These are phyloP conservation scores for Parnassius orleans DNA, from an alignment of 2,888 invertebrate species.

Conservation along the genomic window DNA sequence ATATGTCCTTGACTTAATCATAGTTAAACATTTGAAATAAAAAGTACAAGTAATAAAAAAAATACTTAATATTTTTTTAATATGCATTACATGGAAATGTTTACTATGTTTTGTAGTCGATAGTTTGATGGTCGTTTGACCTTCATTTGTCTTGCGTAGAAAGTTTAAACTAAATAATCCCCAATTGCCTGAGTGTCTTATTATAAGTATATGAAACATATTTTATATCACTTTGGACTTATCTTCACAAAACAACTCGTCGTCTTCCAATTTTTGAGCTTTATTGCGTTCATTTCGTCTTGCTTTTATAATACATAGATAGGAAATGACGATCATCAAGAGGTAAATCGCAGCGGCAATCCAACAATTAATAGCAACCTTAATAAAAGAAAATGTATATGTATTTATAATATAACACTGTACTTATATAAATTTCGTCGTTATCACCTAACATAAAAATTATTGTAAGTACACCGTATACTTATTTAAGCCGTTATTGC, in stretches of 20 bases:
- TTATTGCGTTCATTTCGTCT: conserved; percentile 28
- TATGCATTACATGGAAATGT: no score
- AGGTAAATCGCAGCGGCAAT: conserved; percentile 92
- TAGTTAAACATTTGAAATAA: no score
- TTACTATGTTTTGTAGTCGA: no score
- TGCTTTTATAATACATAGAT: conserved; percentile 41
- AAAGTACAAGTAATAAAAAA: no score
- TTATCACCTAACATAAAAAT: no score
- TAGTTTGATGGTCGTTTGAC: no score
- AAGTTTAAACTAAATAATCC: neutral
- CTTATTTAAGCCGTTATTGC: no score
- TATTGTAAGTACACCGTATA: no score
- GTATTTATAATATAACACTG: neutral
- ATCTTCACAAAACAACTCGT: conserved; percentile 42
- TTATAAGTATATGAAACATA: neutral
- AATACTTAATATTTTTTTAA: no score
- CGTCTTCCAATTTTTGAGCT: conserved; percentile 36
- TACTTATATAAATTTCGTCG: no score
- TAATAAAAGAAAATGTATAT: conserved; percentile 45
- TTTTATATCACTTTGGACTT: conserved; percentile 30
- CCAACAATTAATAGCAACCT: conserved; percentile 94
- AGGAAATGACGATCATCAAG: conserved; percentile 78
- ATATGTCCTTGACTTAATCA: no score
- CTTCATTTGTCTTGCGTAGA: no score
- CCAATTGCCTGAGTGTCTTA: neutral